Percentiles rank a stretch among this genome's conserved stretches.
phyloP scores from a whole-genome alignment of 2,113 vertebrate genomes.

The Junco hyemalis region DNA sequence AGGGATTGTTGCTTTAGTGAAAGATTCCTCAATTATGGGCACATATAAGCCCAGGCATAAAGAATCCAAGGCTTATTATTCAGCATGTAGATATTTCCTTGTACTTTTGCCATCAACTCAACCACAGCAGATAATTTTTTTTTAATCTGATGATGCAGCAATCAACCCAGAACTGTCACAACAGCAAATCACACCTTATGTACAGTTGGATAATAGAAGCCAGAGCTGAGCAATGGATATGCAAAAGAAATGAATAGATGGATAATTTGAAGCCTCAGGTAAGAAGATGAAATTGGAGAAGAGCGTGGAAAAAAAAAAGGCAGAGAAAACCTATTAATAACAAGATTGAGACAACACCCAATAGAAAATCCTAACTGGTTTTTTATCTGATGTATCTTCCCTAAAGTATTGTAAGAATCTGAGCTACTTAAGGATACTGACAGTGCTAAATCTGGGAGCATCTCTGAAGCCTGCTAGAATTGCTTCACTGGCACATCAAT shows the following conservation, averaged over 20 bases:
- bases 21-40: slow-evolving; percentile 9
- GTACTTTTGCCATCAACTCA: slow-evolving; percentile 14
- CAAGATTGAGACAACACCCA: not conserved
- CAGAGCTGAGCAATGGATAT: slow-evolving; percentile 2
- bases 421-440: not conserved
- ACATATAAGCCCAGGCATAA: not conserved
- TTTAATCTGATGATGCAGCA: slow-evolving; percentile 43
- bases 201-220: not conserved
- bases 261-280: slow-evolving; percentile 22
- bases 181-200: slow-evolving; percentile 19
- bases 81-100: slow-evolving; percentile 27
- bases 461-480: not conserved
- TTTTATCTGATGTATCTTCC: not conserved
- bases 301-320: not conserved
- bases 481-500: slow-evolving; percentile 7
- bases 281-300: not conserved
- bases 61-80: slow-evolving; percentile 10
- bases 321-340: not conserved
- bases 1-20: slow-evolving; percentile 20
- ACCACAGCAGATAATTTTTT: slow-evolving; percentile 31
- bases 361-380: not conserved
- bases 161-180: not conserved
- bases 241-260: not conserved
- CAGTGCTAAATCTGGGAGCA: not conserved
- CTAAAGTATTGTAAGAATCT: not conserved